These are phyloP conservation scores for Prochilodus magdalenae DNA, from an alignment of 2,113 vertebrate species.

Conservation along the genomic window DNA sequence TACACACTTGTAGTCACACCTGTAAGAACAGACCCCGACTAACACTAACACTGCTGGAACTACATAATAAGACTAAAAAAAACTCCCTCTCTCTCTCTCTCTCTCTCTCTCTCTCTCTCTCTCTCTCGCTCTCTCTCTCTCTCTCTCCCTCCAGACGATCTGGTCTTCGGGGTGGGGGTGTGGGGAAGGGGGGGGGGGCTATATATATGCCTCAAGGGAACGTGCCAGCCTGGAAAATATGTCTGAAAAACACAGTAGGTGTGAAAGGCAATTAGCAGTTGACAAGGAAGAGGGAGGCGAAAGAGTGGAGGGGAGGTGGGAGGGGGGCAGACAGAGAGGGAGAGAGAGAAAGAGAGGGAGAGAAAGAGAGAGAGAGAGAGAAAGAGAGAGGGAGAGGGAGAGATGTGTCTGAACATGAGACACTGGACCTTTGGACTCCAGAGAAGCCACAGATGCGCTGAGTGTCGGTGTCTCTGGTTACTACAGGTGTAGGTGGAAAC, in stretches of 20 bases:
- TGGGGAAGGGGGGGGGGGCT: too few relatives aligned
- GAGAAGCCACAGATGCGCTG: too few relatives aligned
- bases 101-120: background rate
- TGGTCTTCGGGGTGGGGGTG: slow-evolving; percentile 29
- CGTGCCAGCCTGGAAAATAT: slow-evolving; percentile 48
- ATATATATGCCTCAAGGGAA: slow-evolving; percentile 55
- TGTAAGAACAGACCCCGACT: background rate
- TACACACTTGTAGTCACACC: background rate
- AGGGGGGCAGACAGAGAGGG: slow-evolving; percentile 11
- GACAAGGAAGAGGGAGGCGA: slow-evolving; percentile 46
- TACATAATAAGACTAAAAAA: background rate
- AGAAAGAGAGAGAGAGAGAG: slow-evolving; percentile 19
- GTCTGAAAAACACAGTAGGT: slow-evolving; percentile 69
- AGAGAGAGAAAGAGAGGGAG: background rate
- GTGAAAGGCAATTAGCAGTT: slow-evolving; percentile 78
- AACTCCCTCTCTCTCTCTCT: too few relatives aligned
- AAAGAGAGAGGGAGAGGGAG: background rate
- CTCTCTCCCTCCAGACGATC: slow-evolving; percentile 23
- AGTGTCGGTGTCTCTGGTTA: background rate
- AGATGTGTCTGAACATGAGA: slow-evolving; percentile 37
- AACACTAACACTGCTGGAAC: slow-evolving; percentile 17
- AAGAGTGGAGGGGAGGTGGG: slow-evolving; percentile 41
- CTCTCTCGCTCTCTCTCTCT: background rate
- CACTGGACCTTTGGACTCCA: slow-evolving; percentile 22
- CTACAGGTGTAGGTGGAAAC: too few relatives aligned